Conservation (phyloP, 2,797 vertebrate genomes). For the Bovichtus diacanthus region DNA sequence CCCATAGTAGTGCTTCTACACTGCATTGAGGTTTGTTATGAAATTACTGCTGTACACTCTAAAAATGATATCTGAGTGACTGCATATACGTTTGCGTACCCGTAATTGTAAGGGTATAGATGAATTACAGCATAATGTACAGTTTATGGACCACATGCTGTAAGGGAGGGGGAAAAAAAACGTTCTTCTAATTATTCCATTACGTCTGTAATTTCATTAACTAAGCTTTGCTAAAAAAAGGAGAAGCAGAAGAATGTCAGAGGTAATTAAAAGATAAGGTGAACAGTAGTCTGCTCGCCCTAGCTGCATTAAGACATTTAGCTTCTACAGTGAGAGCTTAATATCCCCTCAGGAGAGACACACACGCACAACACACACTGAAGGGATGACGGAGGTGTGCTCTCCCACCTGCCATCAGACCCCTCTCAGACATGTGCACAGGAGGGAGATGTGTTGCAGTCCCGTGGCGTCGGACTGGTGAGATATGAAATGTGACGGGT, state of each 20-base stretch:
- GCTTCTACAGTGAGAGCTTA: slow-evolving; percentile 47
- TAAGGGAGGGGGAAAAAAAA: slow-evolving; percentile 21
- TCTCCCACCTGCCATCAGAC: slow-evolving; percentile 72
- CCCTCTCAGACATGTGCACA: slow-evolving; percentile 65
- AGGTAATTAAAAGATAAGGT: slow-evolving; percentile 89
- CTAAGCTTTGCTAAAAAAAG: slow-evolving; percentile 69
- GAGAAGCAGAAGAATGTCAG: slow-evolving; percentile 70
- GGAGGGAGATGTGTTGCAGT: slow-evolving; percentile 68
- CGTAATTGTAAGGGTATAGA: slow-evolving; percentile 30
- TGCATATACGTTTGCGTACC: slow-evolving; percentile 1
- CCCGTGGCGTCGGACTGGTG: slow-evolving; percentile 55
- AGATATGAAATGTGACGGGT: slow-evolving; percentile 81
- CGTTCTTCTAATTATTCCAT: slow-evolving; percentile 76
- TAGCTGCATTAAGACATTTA: slow-evolving; percentile 73
- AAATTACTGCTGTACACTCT: not conserved
- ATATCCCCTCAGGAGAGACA: slow-evolving; percentile 45
- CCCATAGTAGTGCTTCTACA: not conserved
- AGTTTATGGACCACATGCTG: slow-evolving; percentile 19
- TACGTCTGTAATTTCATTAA: slow-evolving; percentile 85
- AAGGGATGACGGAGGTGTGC: slow-evolving; percentile 59
- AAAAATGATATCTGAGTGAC: not conserved
- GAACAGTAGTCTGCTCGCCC: slow-evolving; percentile 62
- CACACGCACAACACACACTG: slow-evolving; percentile 27
- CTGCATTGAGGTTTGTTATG: slow-evolving; percentile 15
- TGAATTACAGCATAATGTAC: slow-evolving; percentile 29